Base-by-base conservation (phyloP, 2,888 invertebrate species). In the Augochlorella aurata region DNA sequence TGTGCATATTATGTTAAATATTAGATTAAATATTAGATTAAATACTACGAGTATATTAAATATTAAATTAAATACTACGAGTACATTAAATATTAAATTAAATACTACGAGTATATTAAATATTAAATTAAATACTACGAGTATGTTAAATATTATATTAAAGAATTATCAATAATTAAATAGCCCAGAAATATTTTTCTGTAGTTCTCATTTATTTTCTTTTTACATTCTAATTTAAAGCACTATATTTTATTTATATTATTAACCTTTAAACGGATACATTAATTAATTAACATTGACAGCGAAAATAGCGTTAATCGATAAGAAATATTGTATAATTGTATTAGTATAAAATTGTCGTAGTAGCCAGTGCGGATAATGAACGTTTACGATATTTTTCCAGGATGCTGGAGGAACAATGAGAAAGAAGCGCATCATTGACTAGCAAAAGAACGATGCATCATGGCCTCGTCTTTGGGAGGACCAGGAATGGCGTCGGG, bases 381-480 rank as follows among this genome's bases (percentile, higher is more conserved):
- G 24, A 29, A 61, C 18, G 9, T 61, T 29, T 61, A 8, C 9
- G 8, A 61, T 61, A 1, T 24, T 72, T 63, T 65, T 21, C 29
- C 74, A 79, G 79, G 70, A 66, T 78, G 21, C 21, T 54, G 67
- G 61, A 72, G 69, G 71, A 77, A 79, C 81, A 58, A 82, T 82
- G 74, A 73, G 68, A 86, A 72, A 82, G 77, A 72, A 74, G 69
- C 78, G 80, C 21, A 66, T 72, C 70, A 77, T 72, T 71, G 79
- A 78, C 72, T 82, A 77, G 65, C 38, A 44, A 50, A 84, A 88
- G 61, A 83, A 88, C 81, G 80, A 88, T 87, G 88, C 87, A 77
- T 83, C 80, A 92, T 92, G 92, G 92, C 92, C 80, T 90, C 91
- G 81, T 90, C 92, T 72, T 75, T 90, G 75, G 91, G 90, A 84